These are phyloP conservation scores for Stenurella melanura DNA, from an alignment of 2,888 invertebrate genomes.

Conservation along the genomic window DNA sequence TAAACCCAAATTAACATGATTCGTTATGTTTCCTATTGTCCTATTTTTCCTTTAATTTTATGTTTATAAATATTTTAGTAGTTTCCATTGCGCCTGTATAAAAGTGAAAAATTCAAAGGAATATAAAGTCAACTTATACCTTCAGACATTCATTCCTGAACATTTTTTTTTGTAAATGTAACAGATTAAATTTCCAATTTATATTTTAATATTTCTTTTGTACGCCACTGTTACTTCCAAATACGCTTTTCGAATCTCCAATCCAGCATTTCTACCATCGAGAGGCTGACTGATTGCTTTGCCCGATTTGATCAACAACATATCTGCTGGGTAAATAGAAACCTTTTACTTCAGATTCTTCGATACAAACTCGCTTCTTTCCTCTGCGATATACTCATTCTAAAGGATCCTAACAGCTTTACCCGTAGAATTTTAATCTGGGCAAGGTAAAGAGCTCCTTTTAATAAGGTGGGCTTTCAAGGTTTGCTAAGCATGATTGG, in stretches of 20 bases:
- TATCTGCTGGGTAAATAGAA: slow-evolving; percentile 71
- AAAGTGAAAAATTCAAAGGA: too few species aligned
- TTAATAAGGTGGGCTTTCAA: slow-evolving; percentile 26
- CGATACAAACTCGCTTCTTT: slow-evolving; percentile 40
- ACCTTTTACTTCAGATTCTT: slow-evolving; percentile 52
- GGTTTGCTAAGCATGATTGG: slow-evolving; percentile 19
- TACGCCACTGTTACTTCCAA: slow-evolving; percentile 37
- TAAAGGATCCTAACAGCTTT: slow-evolving; percentile 47
- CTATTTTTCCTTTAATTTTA: too few species aligned
- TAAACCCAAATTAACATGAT: too few species aligned
- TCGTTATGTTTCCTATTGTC: too few species aligned
- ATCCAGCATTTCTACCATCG: slow-evolving; percentile 50
- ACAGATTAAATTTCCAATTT: not conserved
- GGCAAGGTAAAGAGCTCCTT: slow-evolving; percentile 16
- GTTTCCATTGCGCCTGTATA: too few species aligned
- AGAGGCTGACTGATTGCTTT: slow-evolving; percentile 69
- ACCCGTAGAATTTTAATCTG: slow-evolving; percentile 42
- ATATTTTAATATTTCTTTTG: slow-evolving; percentile 5
- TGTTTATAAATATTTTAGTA: too few species aligned
- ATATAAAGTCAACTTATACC: too few species aligned
- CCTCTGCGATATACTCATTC: slow-evolving; percentile 32
- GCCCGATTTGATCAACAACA: slow-evolving; percentile 70
- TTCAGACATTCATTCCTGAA: too few species aligned
- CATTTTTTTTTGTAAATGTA: too few species aligned
- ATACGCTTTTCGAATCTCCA: slow-evolving; percentile 49